phyloP scores from a whole-genome alignment of 2,113 vertebrate genomes.

The Pluvianellus socialis region DNA sequence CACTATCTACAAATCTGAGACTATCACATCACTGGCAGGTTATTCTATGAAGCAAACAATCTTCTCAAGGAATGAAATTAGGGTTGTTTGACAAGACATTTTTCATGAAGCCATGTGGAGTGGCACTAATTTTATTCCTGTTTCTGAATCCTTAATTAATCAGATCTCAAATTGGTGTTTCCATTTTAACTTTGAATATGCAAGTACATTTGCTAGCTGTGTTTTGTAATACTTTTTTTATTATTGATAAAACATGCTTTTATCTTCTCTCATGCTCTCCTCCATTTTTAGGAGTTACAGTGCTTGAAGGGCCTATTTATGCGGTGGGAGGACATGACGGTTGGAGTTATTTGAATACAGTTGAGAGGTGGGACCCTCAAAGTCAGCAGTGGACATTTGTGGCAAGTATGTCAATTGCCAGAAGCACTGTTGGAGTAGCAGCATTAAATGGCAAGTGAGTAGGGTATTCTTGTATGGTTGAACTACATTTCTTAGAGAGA shows the following conservation, averaged over 20 bases:
- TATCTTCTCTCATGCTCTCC: slow-evolving; percentile 7
- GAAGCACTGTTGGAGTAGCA: slow-evolving; percentile 83
- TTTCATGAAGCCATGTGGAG: neutral
- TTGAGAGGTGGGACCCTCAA: slow-evolving; percentile 84
- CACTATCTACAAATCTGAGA: neutral
- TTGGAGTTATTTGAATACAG: slow-evolving; percentile 83
- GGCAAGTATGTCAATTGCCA: slow-evolving; percentile 82
- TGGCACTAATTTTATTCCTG: neutral
- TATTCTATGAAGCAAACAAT: neutral
- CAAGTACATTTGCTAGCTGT: neutral
- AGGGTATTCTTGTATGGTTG: slow-evolving; percentile 12
- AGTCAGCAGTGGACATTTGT: slow-evolving; percentile 83
- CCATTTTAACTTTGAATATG: neutral
- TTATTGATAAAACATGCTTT: neutral
- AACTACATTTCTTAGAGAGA: neutral
- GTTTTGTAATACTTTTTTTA: neutral
- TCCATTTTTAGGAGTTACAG: slow-evolving; percentile 76
- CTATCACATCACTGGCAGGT: neutral
- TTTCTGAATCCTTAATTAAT: neutral
- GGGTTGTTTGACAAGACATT: neutral
- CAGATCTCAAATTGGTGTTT: neutral
- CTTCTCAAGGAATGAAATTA: neutral
- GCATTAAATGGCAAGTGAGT: slow-evolving; percentile 85
- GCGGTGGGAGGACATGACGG: slow-evolving; percentile 84
- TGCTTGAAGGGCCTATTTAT: slow-evolving; percentile 84